Conservation (phyloP, 2,888 invertebrate species). For the Vannuccia rotundouncinata region DNA sequence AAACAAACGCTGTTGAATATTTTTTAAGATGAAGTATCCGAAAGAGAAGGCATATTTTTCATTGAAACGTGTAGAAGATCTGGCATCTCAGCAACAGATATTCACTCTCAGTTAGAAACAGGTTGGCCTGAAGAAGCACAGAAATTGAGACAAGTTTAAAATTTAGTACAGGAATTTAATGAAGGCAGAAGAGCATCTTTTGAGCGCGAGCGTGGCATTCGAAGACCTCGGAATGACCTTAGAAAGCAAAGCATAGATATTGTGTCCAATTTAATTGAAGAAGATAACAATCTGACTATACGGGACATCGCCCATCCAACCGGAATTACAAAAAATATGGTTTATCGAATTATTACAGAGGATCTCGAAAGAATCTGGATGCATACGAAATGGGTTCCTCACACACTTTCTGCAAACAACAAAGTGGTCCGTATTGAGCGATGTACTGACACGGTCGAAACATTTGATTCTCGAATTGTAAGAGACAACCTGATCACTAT, state of each 20-base stretch:
- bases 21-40: background rate
- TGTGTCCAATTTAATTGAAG: no score
- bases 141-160: background rate
- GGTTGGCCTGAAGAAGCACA: background rate
- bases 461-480: slow-evolving; percentile 20
- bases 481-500: slow-evolving; percentile 16
- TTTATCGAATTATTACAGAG: slow-evolving; percentile 30
- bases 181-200: no score
- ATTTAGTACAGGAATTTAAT: background rate
- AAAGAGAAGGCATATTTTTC: background rate
- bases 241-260: no score
- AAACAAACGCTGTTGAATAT: background rate
- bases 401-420: slow-evolving; percentile 30
- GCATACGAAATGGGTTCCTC: slow-evolving; percentile 31
- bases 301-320: no score
- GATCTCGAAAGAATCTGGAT: slow-evolving; percentile 29
- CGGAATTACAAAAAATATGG: background rate
- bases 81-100: background rate
- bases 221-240: no score
- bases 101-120: background rate
- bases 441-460: slow-evolving; percentile 25
- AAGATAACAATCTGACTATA: no score
- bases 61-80: background rate
- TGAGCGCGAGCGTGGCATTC: no score
- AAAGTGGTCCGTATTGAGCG: slow-evolving; percentile 34